Evolutionary conservation across 2,888 invertebrate genomes (phyloP), one percentile per base, ranked within the genome.

Genomic region (Callinectes sapidus): DNA sequence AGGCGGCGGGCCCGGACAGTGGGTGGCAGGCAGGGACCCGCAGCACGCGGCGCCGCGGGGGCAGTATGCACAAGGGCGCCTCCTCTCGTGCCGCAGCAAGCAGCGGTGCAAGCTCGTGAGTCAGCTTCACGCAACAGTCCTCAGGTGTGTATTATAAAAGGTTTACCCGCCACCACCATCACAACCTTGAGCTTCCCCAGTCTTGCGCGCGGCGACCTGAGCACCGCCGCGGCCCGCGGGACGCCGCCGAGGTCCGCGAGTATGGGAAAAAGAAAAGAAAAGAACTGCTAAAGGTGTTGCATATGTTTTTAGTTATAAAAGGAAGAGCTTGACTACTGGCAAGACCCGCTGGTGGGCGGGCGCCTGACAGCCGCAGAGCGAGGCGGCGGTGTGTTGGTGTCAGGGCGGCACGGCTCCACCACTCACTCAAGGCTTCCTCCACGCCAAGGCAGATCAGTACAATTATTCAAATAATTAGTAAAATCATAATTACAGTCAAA

Each of bases 401-500:
- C 81, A 81, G 81, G 81, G 16, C 14, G 35, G 81, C 81, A 13
- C 32, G 14, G 81, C 14, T 48, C 16, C 81, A 81, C 10, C 81
- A 81, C 71, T 23, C 81, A 81, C 71, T 23, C 81, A 35, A 81
- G 81, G 81, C 81, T 71, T 61, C 61, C 23, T n/a, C 23, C 71
- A 28, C 28, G n/a, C 23, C 71, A n/a, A 71, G n/a, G 2, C n/a
- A 28, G 35, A 16, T 35, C n/a, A 61, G 23, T 61, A 61, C 61
- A 81, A 81, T 81, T 28, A 16, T 81, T 5, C n/a, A 35, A 18
- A 35, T 32, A 81, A 81, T 35, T 0, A 81, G 35, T 81, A 1
- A 81, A 81, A 81, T 81, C 35, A 81, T 81, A 35, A 81, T 81
- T 81, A 81, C 81, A 81, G 18, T 35, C 32, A 81, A 81, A 81